phyloP scores from a whole-genome alignment of 2,113 vertebrate species.

The Pipra filicauda region DNA sequence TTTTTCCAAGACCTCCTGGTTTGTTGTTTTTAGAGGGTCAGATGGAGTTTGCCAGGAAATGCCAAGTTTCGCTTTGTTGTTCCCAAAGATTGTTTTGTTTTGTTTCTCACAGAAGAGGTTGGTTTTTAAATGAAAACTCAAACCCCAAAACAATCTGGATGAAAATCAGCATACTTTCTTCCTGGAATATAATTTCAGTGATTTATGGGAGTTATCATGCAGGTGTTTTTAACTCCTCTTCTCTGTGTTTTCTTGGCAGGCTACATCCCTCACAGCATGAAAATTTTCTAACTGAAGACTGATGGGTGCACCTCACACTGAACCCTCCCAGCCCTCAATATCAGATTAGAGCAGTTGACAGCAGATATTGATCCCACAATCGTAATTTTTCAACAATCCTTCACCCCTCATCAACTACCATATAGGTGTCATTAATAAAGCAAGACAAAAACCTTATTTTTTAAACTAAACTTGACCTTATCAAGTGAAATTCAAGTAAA shows the following conservation, averaged over 20 bases:
- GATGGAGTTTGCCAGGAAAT: constrained; percentile 19
- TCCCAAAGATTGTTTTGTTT: not conserved
- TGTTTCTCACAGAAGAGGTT: not conserved
- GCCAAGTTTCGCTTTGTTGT: not conserved
- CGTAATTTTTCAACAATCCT: not conserved
- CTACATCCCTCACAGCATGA: not conserved
- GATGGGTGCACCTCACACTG: not conserved
- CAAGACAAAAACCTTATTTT: not conserved
- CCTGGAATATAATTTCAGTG: not conserved
- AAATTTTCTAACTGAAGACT: not conserved
- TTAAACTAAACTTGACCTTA: not conserved
- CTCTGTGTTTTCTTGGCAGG: not conserved
- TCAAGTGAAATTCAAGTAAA: not conserved
- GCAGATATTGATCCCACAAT: not conserved
- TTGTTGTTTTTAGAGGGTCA: constrained; percentile 27
- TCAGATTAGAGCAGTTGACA: not conserved
- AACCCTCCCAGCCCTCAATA: not conserved
- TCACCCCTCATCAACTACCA: not conserved
- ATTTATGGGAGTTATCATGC: not conserved
- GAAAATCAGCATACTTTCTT: not conserved
- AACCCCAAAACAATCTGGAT: not conserved
- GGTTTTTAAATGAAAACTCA: not conserved
- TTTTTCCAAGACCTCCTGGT: not conserved
- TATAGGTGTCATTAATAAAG: not conserved
- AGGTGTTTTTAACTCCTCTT: not conserved